phyloP scores from a whole-genome alignment of 2,113 vertebrate genomes.

The Psophia crepitans region DNA sequence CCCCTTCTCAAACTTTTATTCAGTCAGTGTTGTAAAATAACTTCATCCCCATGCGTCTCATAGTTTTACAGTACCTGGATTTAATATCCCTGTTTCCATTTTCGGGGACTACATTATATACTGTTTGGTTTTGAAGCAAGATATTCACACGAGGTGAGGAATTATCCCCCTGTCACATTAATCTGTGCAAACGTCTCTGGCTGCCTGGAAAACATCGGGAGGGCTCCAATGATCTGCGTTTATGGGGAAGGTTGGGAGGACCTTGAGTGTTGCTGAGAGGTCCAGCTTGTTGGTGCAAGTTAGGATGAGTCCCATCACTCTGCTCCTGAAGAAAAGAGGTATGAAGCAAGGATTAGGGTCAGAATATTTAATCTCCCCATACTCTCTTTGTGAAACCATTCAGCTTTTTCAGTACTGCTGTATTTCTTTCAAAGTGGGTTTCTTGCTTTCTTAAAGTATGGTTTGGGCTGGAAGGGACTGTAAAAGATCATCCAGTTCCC shows the following conservation, averaged over 20 bases:
- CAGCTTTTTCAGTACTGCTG: not conserved
- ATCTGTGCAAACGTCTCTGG: not conserved
- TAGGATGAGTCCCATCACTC: not conserved
- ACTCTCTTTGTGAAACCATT: not conserved
- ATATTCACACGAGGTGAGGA: fast-evolving
- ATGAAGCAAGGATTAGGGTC: fast-evolving
- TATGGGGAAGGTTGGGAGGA: not conserved
- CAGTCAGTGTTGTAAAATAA: not conserved
- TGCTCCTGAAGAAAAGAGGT: not conserved
- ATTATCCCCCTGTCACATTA: not conserved
- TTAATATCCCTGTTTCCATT: not conserved
- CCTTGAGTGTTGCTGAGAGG: not conserved
- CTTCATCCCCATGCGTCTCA: fast-evolving
- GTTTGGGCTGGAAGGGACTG: no score
- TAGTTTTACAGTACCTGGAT: not conserved
- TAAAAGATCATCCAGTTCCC: no score
- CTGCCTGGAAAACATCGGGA: fast-evolving
- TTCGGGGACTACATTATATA: fast-evolving
- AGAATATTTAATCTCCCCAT: not conserved
- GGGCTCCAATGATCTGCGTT: not conserved
- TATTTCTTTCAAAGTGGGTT: not conserved
- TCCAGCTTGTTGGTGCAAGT: not conserved
- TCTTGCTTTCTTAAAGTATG: not conserved
- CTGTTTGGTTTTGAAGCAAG: not conserved
- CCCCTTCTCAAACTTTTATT: not conserved